Evolutionary conservation across 2,113 vertebrate species (phyloP).

Genomic region (Heteronetta atricapilla): DNA sequence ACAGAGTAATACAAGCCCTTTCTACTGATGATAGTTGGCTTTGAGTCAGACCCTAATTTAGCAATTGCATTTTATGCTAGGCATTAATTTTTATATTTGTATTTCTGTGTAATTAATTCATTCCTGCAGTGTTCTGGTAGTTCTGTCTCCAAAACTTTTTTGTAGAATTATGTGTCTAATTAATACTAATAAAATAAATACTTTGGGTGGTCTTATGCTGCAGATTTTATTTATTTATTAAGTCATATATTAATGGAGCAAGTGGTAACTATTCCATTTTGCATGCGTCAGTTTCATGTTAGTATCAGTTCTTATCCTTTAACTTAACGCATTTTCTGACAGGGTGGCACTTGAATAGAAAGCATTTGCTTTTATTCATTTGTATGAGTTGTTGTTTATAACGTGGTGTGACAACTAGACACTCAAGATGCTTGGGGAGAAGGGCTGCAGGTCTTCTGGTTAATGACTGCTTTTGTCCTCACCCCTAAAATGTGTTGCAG

Average conservation of each 20-base stretch:
- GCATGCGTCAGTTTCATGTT: not conserved
- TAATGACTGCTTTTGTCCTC: not conserved
- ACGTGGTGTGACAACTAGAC: accelerated
- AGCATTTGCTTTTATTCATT: not conserved
- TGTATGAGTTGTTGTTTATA: not conserved
- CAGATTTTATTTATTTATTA: not conserved
- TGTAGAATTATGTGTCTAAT: not conserved
- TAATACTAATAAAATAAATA: not conserved
- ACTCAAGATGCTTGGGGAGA: not conserved
- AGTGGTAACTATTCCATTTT: not conserved
- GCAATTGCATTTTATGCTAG: not conserved
- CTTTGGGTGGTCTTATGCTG: not conserved
- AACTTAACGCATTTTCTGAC: not conserved
- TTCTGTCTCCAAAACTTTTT: not conserved
- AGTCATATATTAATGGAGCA: not conserved
- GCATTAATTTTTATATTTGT: not conserved
- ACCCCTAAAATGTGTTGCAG: not conserved
- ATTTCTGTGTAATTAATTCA: not conserved
- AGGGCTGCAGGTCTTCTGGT: not conserved
- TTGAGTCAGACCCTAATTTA: not conserved
- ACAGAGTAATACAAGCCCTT: not conserved
- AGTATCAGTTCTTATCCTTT: not conserved
- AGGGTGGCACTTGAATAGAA: not conserved
- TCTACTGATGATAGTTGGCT: not conserved
- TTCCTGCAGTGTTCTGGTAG: not conserved